Percentiles rank a stretch among this genome's conserved stretches.
Conservation (phyloP, 2,797 vertebrate genomes). For the Gymnocypris eckloni region DNA sequence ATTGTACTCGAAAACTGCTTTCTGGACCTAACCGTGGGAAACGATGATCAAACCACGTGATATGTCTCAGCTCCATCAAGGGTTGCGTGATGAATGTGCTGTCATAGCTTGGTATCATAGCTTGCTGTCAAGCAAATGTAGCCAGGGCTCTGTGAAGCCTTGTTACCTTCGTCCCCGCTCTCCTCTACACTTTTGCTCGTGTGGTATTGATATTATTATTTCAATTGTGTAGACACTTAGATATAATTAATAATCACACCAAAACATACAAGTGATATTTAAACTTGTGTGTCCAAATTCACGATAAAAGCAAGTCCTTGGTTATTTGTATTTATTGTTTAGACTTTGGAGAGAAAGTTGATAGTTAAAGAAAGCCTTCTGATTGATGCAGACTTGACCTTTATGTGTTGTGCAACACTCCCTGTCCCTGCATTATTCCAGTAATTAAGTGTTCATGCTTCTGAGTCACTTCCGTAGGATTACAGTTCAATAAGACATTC, state of each 20-base stretch:
- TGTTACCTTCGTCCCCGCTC: too few species aligned
- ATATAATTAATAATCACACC: neutral
- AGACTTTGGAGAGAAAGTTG: neutral
- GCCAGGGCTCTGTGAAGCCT: too few species aligned
- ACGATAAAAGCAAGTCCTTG: neutral
- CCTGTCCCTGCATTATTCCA: constrained; percentile 40
- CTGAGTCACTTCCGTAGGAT: constrained; percentile 51
- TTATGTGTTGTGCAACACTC: constrained; percentile 32
- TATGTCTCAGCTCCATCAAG: neutral
- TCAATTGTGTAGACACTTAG: neutral
- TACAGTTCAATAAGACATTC: constrained; percentile 10
- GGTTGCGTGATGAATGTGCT: neutral
- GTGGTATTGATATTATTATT: neutral
- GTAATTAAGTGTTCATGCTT: constrained; percentile 31
- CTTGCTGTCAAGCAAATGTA: too few species aligned
- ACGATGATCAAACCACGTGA: neutral
- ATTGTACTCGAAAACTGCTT: too few species aligned
- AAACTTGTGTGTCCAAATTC: neutral
- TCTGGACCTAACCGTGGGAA: neutral
- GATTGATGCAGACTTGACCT: constrained; percentile 10
- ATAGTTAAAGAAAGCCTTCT: neutral
- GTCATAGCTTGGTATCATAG: too few species aligned
- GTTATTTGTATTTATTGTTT: neutral
- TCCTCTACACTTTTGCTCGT: neutral
- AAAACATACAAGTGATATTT: neutral